Evolutionary conservation across 2,797 vertebrate genomes (phyloP), one percentile per base, ranked within the genome.

Genomic region (Todus mexicanus): DNA sequence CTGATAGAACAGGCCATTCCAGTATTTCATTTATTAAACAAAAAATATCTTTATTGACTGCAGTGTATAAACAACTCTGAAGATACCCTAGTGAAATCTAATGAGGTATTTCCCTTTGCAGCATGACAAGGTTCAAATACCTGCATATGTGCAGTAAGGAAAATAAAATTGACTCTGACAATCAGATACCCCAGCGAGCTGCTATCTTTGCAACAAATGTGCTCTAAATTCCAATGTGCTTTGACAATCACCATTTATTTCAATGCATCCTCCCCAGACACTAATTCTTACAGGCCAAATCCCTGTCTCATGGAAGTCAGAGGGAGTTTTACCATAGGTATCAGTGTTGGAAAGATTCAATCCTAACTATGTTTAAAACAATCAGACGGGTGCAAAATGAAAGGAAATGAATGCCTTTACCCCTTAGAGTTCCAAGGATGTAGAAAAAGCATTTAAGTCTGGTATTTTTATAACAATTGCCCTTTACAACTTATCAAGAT

Each of bases 121-220:
- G 71, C 56, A 45, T 37, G 73, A 93, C 73, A 71, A 63, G 69
- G 90, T 95, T 95, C 78, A 93, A 96, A 94, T 87, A 94, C 47
- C 80, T 83, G 80, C 72, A 70, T 88, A 89, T 56, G 83, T 84
- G 80, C 66, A 86, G 59, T 45, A 78, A 84, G 45, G 79, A 94
- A 93, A 96, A 92, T 86, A 91, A 93, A 96, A 96, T 84, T 73
- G 75, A 72, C 76, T 95, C 78, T 89, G 97, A 96, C 93, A 95
- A 87, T 82, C 68, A 48, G 78, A 94, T 93, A 92, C 73, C 57
- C 70, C 68, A 87, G 76, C 1, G 31, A 95, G 80, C 68, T 89
- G 88, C 92, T 96, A 80, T 95, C 94, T 92, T 72, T 91, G 90
- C 87, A 95, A 93, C 69, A 85, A 95, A 96, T 94, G 88, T 91